phyloP scores from a whole-genome alignment of 1,140 invertebrate genomes.

The Ptiloglossa arizonensis region DNA sequence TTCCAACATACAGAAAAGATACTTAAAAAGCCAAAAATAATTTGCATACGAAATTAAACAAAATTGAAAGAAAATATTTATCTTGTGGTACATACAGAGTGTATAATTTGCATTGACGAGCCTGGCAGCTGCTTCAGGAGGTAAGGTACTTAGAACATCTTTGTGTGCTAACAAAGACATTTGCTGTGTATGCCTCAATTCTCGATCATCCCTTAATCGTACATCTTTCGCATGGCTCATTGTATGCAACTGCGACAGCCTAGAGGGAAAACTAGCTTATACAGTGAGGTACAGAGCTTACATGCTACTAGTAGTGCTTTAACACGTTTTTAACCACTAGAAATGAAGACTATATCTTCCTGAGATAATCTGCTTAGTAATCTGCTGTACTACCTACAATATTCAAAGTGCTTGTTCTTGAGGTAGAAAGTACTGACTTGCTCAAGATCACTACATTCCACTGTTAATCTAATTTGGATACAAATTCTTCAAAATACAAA shows the following conservation, averaged over 20 bases:
- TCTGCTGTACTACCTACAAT: too few relatives aligned
- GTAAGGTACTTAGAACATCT: slow-evolving; percentile 86
- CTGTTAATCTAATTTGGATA: too few relatives aligned
- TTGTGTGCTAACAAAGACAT: slow-evolving; percentile 87
- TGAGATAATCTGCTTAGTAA: background rate
- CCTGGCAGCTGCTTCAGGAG: slow-evolving; percentile 85
- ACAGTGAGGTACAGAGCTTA: slow-evolving; percentile 52
- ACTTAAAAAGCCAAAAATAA: background rate
- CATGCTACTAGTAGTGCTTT: background rate
- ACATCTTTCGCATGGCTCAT: slow-evolving; percentile 89
- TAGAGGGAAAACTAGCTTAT: slow-evolving; percentile 80
- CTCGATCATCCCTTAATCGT: slow-evolving; percentile 87
- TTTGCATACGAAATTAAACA: background rate
- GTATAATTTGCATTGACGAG: slow-evolving; percentile 88
- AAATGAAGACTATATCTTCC: background rate
- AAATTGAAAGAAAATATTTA: background rate
- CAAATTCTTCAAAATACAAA: too few relatives aligned
- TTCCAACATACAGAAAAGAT: background rate
- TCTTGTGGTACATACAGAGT: slow-evolving; percentile 84
- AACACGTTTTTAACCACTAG: background rate
- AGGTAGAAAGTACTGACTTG: too few relatives aligned
- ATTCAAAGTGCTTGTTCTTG: too few relatives aligned
- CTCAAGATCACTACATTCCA: too few relatives aligned
- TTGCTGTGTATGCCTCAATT: slow-evolving; percentile 87
- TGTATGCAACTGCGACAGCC: slow-evolving; percentile 88